A percentile compares a stretch with the other conserved stretches of the same genome.
phyloP scores from a whole-genome alignment of 2,888 invertebrate species.

The Polydrusus tereticollis region DNA sequence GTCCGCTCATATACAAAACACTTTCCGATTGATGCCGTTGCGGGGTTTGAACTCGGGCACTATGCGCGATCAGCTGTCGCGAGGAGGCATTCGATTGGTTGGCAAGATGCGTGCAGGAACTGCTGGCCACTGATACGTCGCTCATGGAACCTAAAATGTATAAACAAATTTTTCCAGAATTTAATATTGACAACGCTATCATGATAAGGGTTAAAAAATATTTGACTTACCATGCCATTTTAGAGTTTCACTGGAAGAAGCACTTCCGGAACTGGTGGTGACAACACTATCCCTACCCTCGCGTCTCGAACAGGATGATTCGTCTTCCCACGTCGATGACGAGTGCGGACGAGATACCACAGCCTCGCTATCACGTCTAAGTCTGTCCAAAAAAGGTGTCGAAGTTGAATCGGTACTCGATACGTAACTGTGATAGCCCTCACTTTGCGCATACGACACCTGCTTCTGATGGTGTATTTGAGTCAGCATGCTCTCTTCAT shows the following conservation, averaged over 20 bases:
- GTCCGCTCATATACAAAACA: constrained; percentile 76
- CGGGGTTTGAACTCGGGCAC: constrained; percentile 81
- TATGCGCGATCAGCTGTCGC: constrained; percentile 80
- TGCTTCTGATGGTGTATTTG: constrained; percentile 80
- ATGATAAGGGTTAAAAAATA: neutral
- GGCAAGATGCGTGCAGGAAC: constrained; percentile 70
- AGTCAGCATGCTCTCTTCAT: constrained; percentile 66
- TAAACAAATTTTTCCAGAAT: too few species aligned
- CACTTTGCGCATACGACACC: constrained; percentile 82
- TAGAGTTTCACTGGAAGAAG: constrained; percentile 81
- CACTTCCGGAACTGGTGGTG: constrained; percentile 73
- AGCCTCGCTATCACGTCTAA: constrained; percentile 74
- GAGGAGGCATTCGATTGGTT: constrained; percentile 67
- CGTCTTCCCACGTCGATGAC: constrained; percentile 52
- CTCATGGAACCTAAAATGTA: constrained; percentile 73
- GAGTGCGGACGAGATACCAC: constrained; percentile 64
- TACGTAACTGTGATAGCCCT: constrained; percentile 85
- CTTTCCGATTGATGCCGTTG: constrained; percentile 85
- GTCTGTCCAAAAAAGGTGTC: constrained; percentile 82
- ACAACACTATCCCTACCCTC: constrained; percentile 75
- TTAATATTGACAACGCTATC: too few species aligned
- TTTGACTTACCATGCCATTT: constrained; percentile 77
- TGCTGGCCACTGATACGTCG: constrained; percentile 76
- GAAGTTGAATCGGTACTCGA: constrained; percentile 82
- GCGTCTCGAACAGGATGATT: constrained; percentile 44